Percentiles rank a stretch among this genome's conserved stretches.
phyloP scores from a whole-genome alignment of 2,797 vertebrate genomes.

The Argyrosomus regius region DNA sequence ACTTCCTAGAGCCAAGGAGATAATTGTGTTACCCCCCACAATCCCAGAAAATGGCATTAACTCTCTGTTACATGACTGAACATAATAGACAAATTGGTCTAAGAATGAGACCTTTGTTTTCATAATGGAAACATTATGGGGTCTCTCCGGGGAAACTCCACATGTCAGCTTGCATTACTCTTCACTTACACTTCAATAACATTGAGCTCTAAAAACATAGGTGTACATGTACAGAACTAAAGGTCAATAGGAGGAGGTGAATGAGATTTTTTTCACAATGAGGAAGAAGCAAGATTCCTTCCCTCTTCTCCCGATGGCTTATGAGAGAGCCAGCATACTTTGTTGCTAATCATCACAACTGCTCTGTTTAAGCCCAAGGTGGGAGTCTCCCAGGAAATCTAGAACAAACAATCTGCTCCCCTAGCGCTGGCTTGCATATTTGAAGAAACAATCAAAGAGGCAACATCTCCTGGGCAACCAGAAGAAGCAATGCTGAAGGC shows the following conservation, averaged over 20 bases:
- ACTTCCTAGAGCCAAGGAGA: constrained; percentile 65
- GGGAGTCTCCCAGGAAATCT: constrained; percentile 85
- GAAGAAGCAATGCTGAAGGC: constrained; percentile 75
- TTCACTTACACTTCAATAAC: constrained; percentile 47
- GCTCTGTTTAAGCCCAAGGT: constrained; percentile 84
- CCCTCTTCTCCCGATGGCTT: constrained; percentile 59
- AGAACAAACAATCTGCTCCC: constrained; percentile 86
- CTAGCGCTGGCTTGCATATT: constrained; percentile 82
- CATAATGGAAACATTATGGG: constrained; percentile 60
- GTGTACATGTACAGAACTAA: constrained; percentile 18
- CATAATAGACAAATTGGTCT: constrained; percentile 57
- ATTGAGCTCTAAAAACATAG: constrained; percentile 32
- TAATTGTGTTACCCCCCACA: constrained; percentile 73
- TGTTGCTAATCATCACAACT: constrained; percentile 84
- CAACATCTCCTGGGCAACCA: constrained; percentile 82
- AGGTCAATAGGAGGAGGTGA: constrained; percentile 13
- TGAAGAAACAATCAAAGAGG: constrained; percentile 89
- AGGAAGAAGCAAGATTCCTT: constrained; percentile 48
- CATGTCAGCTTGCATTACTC: constrained; percentile 47
- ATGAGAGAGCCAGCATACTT: constrained; percentile 71
- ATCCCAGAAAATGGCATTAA: constrained; percentile 66
- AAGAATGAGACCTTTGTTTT: constrained; percentile 58
- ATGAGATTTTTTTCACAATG: constrained; percentile 27
- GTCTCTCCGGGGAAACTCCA: constrained; percentile 42
- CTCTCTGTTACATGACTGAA: constrained; percentile 61